Evolutionary conservation across 2,113 vertebrate genomes (phyloP).

Genomic region (Nycticorax nycticorax): DNA sequence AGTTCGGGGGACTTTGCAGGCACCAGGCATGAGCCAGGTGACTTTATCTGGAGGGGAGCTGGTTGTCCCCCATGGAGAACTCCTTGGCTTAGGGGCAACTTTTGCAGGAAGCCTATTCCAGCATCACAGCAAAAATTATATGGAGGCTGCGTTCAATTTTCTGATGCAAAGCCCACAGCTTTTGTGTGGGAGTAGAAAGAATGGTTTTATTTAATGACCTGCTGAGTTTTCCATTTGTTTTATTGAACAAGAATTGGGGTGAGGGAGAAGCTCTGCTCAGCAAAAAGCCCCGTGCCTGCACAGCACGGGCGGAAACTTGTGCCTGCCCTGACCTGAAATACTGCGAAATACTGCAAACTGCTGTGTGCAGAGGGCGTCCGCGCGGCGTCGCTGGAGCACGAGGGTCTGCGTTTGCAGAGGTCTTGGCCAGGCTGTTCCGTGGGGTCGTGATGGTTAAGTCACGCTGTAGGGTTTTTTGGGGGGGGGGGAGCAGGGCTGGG

Average conservation of each 20-base stretch:
- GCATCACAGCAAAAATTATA: background rate
- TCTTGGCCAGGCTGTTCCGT: fast-evolving
- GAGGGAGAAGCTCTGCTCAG: slow-evolving; percentile 23
- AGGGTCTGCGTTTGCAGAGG: background rate
- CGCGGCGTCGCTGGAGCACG: fast-evolving
- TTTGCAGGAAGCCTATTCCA: background rate
- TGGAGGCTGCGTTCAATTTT: background rate
- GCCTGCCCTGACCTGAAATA: background rate
- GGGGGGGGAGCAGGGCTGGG: no score
- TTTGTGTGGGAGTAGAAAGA: slow-evolving; percentile 11
- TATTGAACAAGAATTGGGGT: background rate
- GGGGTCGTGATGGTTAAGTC: background rate
- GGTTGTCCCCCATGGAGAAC: fast-evolving
- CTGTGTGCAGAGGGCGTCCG: background rate
- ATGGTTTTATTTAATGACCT: slow-evolving; percentile 26
- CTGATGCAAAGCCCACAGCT: background rate
- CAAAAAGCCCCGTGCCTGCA: background rate
- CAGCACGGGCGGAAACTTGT: background rate
- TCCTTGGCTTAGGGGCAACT: background rate
- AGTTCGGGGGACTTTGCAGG: background rate
- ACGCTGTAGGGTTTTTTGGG: background rate
- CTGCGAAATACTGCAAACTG: background rate
- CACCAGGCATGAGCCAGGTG: background rate
- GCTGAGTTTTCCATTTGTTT: slow-evolving; percentile 20
- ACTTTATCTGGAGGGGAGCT: background rate